Evolutionary conservation across 2,888 invertebrate genomes (phyloP), one percentile per base, ranked within the genome.

Genomic region (Caenorhabditis zanzibari): DNA sequence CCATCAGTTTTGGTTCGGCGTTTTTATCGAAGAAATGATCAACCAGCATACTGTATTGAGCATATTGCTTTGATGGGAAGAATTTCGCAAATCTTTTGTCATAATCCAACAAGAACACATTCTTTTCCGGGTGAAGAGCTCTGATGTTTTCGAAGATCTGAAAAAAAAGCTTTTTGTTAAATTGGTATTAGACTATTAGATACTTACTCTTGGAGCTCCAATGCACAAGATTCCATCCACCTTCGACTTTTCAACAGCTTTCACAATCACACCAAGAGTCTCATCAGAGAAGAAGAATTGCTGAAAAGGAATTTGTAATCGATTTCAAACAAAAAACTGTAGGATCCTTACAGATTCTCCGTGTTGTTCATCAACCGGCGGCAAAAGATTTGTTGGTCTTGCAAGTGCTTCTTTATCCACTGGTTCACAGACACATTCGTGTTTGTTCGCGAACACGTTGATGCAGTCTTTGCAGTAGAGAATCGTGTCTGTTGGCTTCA

Each of bases 271-370:
- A 10, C 79, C 49, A 26, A 90, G 76, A 12, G 90, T 86, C 16
- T 90, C 88, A n/a, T 84, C 76, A 6, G 91, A 90, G 79, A 90
- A 90, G 85, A 88, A 90, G 69, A 85, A 90, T 87, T 90, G 90
- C 90, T 90, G 80, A 74, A 89, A 84, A 38, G 7, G 9, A 22
- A 24, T 22, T n/a, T 12, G 22, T 44, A 14, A 49, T 63, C 26
- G 19, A 10, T 38, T 38, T 38, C 12, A 2, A 10, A 10, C 12
- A 26, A 52, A 58, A 32, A 58, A 14, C 1, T 5, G 16, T 14
- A 47, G 14, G 9, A 14, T 47, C 47, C 14, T 35, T 24, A 90
- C 90, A 56, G 90, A 89, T 86, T 89, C 88, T 63, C 90, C 90
- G 32, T 82, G 77, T 38, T 88, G 88, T n/a, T 82, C 84, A n/a